phyloP scores from a whole-genome alignment of 2,113 vertebrate species.

The Poeciliopsis occidentalis region DNA sequence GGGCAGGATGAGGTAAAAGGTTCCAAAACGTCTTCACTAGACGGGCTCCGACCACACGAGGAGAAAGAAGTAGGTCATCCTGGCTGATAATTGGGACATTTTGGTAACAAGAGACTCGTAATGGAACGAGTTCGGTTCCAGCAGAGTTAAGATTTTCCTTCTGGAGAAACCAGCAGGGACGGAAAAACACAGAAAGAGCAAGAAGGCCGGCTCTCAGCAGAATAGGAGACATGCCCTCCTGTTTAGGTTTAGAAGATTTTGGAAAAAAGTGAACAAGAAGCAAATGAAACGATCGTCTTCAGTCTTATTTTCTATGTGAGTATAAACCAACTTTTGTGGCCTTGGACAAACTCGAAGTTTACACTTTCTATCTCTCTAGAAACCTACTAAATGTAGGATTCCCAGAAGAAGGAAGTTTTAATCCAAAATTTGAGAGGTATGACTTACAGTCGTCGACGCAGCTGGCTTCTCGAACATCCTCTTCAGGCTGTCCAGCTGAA shows the following conservation, averaged over 20 bases:
- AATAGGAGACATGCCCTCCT: slow-evolving; percentile 19
- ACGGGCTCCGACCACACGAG: slow-evolving; percentile 13
- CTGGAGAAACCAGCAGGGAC: slow-evolving; percentile 49
- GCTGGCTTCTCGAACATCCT: slow-evolving; percentile 82
- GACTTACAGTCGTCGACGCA: slow-evolving; percentile 62
- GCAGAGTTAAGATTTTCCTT: slow-evolving; percentile 65
- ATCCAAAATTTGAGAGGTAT: not conserved
- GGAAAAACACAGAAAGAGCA: slow-evolving; percentile 42
- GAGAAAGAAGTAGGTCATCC: slow-evolving; percentile 50
- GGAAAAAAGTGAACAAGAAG: slow-evolving; percentile 7
- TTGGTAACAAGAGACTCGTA: slow-evolving; percentile 42
- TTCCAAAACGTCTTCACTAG: not conserved
- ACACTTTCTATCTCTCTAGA: no score
- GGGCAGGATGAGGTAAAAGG: not conserved
- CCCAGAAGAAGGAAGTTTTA: not conserved
- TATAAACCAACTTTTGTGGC: no score
- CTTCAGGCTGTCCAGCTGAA: slow-evolving; percentile 79
- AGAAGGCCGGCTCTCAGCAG: slow-evolving; percentile 26
- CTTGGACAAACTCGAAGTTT: not conserved
- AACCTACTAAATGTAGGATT: no score
- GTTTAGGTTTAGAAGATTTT: slow-evolving; percentile 13
- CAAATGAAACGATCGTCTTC: not conserved
- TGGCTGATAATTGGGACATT: slow-evolving; percentile 21
- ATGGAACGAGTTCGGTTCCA: slow-evolving; percentile 48
- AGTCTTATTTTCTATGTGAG: not conserved